Evolutionary conservation across 2,888 invertebrate genomes (phyloP).

Genomic region (Cordilura impudica): DNA sequence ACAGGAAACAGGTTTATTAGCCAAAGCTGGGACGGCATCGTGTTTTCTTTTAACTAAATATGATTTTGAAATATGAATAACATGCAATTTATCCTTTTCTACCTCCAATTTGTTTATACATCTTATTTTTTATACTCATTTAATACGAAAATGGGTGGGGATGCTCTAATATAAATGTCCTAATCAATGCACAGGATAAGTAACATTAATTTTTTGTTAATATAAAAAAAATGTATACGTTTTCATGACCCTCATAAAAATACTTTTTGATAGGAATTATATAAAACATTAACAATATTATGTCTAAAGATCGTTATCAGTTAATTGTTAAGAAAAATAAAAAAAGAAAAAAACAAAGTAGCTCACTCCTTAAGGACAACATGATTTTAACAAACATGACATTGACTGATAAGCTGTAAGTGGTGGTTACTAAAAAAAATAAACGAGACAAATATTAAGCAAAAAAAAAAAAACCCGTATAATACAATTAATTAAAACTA

Average conservation of each 20-base stretch:
- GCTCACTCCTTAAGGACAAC: conserved; percentile 47
- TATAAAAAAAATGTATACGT: too few species aligned
- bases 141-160: too few species aligned
- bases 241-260: conserved; percentile 35
- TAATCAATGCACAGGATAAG: too few species aligned
- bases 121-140: too few species aligned
- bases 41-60: too few species aligned
- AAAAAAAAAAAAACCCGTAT: conserved; percentile 39
- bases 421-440: conserved; percentile 12
- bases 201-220: too few species aligned
- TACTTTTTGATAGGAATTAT: not conserved
- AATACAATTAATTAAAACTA: conserved; percentile 57
- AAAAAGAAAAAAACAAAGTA: not conserved
- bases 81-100: too few species aligned
- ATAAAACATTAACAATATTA: conserved; percentile 26
- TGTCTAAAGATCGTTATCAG: conserved; percentile 35
- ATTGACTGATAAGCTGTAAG: conserved; percentile 36
- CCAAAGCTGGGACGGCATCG: too few species aligned
- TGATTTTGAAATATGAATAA: too few species aligned
- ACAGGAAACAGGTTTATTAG: too few species aligned
- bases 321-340: conserved; percentile 13
- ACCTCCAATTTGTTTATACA: too few species aligned
- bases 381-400: conserved; percentile 36
- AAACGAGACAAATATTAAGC: conserved; percentile 36
- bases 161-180: too few species aligned